Evolutionary conservation across 2,113 vertebrate species (phyloP).

Genomic region (Sinocyclocheilus grahami): DNA sequence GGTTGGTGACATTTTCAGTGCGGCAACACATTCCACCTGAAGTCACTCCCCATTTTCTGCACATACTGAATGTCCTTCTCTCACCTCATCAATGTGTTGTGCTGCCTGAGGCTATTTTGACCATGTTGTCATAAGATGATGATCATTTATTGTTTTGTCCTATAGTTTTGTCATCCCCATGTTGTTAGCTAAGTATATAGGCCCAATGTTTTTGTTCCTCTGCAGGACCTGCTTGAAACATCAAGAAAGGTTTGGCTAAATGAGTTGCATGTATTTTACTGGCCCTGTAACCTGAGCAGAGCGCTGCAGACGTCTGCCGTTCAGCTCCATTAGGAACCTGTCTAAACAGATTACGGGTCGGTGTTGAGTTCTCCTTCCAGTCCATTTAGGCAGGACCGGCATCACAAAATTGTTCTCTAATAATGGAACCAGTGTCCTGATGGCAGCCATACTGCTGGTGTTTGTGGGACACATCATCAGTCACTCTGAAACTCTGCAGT

Average conservation of each 20-base stretch:
- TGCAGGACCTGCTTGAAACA: background rate
- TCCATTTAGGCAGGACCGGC: conserved; percentile 19
- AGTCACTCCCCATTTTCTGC: conserved; percentile 2
- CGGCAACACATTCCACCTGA: background rate
- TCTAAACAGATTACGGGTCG: conserved; percentile 26
- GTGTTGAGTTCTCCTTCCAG: conserved; percentile 11
- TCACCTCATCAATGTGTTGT: background rate
- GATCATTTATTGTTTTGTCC: background rate
- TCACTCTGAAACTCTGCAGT: background rate
- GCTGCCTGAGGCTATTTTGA: conserved; percentile 3
- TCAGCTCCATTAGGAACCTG: conserved; percentile 39
- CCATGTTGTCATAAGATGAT: background rate
- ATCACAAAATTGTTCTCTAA: conserved; percentile 14
- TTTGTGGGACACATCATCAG: background rate
- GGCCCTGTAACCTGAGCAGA: conserved; percentile 33
- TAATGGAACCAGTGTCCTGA: conserved; percentile 4
- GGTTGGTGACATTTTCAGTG: conserved; percentile 2
- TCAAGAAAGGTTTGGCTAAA: background rate
- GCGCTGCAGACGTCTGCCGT: conserved; percentile 7
- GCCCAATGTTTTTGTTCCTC: background rate
- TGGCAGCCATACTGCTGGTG: background rate
- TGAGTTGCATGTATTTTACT: conserved; percentile 13
- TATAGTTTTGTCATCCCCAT: background rate
- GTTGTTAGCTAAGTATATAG: background rate
- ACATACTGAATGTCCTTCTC: background rate